These are phyloP conservation scores for Brachyptera risi DNA, from an alignment of 2,888 invertebrate genomes.

Conservation along the genomic window DNA sequence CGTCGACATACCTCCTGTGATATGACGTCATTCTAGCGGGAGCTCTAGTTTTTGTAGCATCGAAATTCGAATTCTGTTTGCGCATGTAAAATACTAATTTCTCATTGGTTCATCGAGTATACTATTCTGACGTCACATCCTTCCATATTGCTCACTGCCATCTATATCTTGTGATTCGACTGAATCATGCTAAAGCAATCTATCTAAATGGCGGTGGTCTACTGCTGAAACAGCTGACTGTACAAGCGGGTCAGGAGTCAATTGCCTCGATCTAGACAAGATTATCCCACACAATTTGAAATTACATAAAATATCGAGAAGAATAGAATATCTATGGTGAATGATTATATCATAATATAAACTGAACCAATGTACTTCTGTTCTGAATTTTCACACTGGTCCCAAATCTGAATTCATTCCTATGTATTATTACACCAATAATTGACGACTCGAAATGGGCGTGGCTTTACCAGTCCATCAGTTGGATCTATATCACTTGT, in stretches of 20 bases:
- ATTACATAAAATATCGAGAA: no score
- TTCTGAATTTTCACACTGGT: no score
- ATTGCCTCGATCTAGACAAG: no score
- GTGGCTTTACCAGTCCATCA: no score
- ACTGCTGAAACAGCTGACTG: conserved; percentile 1
- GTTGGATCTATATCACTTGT: no score
- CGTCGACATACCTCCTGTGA: conserved; percentile 37
- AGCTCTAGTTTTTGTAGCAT: background rate
- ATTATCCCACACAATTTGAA: no score
- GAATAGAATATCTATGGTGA: no score
- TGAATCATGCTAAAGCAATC: background rate
- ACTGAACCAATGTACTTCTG: no score
- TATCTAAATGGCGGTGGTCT: background rate
- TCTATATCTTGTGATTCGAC: background rate
- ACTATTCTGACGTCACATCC: background rate
- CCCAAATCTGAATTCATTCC: no score
- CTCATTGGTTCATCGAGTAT: background rate
- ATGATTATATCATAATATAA: no score
- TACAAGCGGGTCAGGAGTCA: background rate
- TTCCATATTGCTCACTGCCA: background rate
- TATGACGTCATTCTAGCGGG: conserved; percentile 17
- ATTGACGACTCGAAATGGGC: no score
- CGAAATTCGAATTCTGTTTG: background rate
- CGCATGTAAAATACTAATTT: background rate
- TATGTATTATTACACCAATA: no score